Percentiles rank a stretch among this genome's conserved stretches.
These are phyloP conservation scores for Anhinga anhinga DNA, from an alignment of 2,113 vertebrate genomes.

Conservation along the genomic window DNA sequence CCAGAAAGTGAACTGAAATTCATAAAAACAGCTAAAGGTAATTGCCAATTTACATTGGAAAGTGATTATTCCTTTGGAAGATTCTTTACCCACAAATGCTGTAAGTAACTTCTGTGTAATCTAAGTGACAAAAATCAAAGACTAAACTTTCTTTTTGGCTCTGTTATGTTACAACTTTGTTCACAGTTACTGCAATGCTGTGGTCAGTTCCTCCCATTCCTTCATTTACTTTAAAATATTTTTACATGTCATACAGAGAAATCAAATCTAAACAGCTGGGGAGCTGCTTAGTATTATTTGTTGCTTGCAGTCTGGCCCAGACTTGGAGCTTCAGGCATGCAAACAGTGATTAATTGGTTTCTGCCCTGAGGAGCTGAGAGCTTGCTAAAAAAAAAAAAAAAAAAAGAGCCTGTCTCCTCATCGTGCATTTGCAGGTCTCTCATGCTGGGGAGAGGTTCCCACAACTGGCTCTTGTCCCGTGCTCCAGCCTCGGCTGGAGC, in stretches of 20 bases:
- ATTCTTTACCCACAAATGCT: not conserved
- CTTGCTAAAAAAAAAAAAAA: not conserved
- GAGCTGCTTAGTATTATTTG: not conserved
- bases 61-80: not conserved
- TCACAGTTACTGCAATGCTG: not conserved
- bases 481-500: rapidly evolving
- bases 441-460: not conserved
- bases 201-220: not conserved
- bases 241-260: not conserved
- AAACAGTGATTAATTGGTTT: not conserved
- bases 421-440: not conserved
- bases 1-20: not conserved
- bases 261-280: not conserved
- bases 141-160: not conserved
- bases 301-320: not conserved
- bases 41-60: not conserved
- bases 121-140: not conserved
- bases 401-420: not conserved
- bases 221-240: not conserved
- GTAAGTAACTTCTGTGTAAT: not conserved
- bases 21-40: not conserved
- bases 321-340: not conserved
- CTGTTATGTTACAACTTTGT: not conserved
- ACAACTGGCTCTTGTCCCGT: not conserved
- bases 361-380: not conserved